Percentiles rank a stretch among this genome's conserved stretches.
These are phyloP conservation scores for Corella eumyota DNA, from an alignment of 23 tunicate genomes.

Conservation along the genomic window DNA sequence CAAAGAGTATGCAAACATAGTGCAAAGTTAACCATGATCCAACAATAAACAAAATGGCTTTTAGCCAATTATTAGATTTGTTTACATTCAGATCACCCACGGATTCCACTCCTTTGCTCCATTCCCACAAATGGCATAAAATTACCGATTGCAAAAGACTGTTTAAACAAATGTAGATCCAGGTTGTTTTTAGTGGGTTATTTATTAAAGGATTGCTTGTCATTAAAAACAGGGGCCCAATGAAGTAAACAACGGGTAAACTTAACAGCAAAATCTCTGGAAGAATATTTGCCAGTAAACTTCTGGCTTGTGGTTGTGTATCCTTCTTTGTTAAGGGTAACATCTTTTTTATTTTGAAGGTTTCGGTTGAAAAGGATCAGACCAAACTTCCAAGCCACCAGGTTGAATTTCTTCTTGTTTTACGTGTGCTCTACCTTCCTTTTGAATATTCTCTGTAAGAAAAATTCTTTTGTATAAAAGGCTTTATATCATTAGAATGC, in stretches of 20 bases:
- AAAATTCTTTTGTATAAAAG: background rate
- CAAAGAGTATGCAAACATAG: conserved; percentile 50
- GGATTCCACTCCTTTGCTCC: conserved; percentile 9
- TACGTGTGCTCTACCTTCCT: conserved; percentile 30
- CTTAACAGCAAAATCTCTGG: conserved; percentile 14
- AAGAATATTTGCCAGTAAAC: background rate
- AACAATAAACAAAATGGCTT: conserved; percentile 8
- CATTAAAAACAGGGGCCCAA: conserved; percentile 4
- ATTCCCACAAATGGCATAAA: conserved; percentile 23
- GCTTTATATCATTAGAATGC: background rate
- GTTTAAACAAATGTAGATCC: conserved; percentile 2
- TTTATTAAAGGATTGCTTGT: conserved; percentile 5
- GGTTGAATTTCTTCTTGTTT: conserved; percentile 85
- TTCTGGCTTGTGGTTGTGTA: background rate
- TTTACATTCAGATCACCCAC: background rate
- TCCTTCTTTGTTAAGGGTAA: background rate
- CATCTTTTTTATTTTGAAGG: conserved; percentile 17
- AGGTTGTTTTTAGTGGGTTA: conserved; percentile 10
- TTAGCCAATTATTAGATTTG: conserved; percentile 6
- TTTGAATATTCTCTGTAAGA: conserved; percentile 50
- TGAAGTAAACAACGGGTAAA: conserved; percentile 4
- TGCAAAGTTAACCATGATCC: conserved; percentile 31
- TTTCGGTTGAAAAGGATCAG: conserved; percentile 65
- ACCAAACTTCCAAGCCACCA: conserved; percentile 95
- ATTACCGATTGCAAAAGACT: conserved; percentile 9